Percentiles rank a stretch among this genome's conserved stretches.
Conservation (phyloP, 2,113 vertebrate genomes). For the Phalacrocorax brasilianus region DNA sequence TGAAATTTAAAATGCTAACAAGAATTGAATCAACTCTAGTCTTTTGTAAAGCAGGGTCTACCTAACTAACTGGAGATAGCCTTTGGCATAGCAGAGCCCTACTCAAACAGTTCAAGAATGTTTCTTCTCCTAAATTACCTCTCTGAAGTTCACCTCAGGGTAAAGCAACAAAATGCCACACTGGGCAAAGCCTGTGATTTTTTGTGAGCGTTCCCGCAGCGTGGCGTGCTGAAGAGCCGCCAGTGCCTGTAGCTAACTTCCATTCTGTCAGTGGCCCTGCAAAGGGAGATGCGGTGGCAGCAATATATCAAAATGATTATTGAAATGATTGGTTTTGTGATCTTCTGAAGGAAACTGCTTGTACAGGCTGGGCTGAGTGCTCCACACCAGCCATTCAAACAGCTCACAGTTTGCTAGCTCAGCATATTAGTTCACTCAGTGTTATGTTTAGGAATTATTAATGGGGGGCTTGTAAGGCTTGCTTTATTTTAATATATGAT, state of each 20-base stretch:
- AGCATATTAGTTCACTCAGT: not conserved
- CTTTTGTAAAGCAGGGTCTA: not conserved
- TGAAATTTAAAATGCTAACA: not conserved
- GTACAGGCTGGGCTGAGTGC: not conserved
- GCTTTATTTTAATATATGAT: not conserved
- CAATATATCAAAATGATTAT: not conserved
- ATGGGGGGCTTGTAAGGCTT: not conserved
- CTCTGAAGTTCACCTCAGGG: not conserved
- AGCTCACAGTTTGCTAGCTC: not conserved
- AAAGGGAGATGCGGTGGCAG: not conserved
- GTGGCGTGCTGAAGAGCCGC: not conserved
- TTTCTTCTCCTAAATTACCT: not conserved
- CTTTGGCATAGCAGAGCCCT: not conserved
- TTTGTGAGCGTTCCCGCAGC: not conserved
- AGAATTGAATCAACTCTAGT: not conserved
- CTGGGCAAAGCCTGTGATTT: not conserved
- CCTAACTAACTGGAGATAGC: not conserved
- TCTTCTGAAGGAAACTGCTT: not conserved
- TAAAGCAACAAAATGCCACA: not conserved
- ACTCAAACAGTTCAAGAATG: not conserved
- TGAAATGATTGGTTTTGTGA: not conserved
- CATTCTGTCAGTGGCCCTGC: not conserved
- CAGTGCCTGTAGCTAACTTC: not conserved
- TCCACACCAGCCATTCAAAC: not conserved
- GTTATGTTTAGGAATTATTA: constrained; percentile 33